Evolutionary conservation across 2,888 invertebrate genomes (phyloP), one percentile per base, ranked within the genome.

Genomic region (Bunonema sp.): DNA sequence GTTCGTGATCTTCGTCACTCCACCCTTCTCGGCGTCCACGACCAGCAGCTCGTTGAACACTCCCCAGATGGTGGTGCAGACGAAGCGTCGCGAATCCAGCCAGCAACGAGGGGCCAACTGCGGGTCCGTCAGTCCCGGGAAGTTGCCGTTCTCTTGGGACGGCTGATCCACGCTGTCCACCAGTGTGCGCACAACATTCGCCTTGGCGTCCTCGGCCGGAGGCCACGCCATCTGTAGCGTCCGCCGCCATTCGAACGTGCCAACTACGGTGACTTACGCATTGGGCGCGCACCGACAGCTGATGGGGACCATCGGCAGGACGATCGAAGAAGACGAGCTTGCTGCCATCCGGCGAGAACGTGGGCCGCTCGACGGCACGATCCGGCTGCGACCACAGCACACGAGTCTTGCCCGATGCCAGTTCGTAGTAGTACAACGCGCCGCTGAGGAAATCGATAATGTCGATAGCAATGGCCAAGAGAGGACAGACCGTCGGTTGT

Each of bases 291-390:
- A n/a, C n/a, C n/a, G n/a, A n/a, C n/a, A n/a, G n/a, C 20, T 49
- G 39, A 45, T 65, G 65, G 1, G 65, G 59, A 23, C 61, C 62
- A 26, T 47, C 54, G n/a, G 61, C 47, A 1, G 42, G 35, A 15
- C 65, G 42, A 29, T 49, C 38, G 33, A 58, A 52, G 37, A 43
- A 56, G 5, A 45, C 40, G 10, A 57, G 37, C 23, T 23, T 40
- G 16, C 47, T 46, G 10, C 59, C 57, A 41, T 61, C 50, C 12
- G 59, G 58, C 5, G 52, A 46, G 42, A 65, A 60, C 12, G 47
- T 34, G 5, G 55, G 39, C 7, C 38, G 31, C 34, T 58, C 48
- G 15, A 56, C 44, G 2, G 47, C 34, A 8, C 51, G 41, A 22
- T 43, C 41, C 12, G 19, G 8, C 10, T 50, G 30, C n/a, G n/a